A percentile compares a stretch with the other conserved stretches of the same genome.
These are phyloP conservation scores for Diglossa cyanea DNA, from an alignment of 2,797 vertebrate genomes.

Conservation along the genomic window DNA sequence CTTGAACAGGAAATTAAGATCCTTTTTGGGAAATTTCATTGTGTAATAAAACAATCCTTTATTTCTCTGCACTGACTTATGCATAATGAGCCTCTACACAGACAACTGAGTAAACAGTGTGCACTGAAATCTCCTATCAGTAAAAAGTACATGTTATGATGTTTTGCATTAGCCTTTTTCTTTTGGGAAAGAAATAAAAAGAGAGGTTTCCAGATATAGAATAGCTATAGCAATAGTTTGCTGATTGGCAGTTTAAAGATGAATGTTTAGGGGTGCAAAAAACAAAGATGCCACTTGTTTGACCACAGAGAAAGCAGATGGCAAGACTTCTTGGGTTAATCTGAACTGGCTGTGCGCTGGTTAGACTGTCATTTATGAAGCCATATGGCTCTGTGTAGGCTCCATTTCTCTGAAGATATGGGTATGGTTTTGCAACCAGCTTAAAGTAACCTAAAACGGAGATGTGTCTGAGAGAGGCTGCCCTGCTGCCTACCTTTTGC, in stretches of 20 bases:
- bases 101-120: neutral
- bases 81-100: neutral
- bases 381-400: neutral
- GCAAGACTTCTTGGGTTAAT: neutral
- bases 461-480: neutral
- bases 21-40: neutral
- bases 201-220: neutral
- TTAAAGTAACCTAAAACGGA: neutral
- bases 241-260: neutral
- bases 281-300: neutral
- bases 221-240: neutral
- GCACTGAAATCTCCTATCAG: neutral
- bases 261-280: neutral
- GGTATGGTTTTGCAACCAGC: neutral
- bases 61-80: slow-evolving; percentile 5
- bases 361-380: neutral
- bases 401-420: neutral
- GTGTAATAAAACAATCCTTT: slow-evolving; percentile 4
- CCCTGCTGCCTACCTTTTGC: neutral
- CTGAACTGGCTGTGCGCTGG: neutral
- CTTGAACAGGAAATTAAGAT: neutral
- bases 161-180: neutral
- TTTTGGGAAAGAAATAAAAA: neutral
- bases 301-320: neutral
- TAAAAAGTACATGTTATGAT: neutral